Percentiles rank a stretch among this genome's conserved stretches.
Conservation (phyloP, 2,797 vertebrate species). For the Pelodytes ibericus region DNA sequence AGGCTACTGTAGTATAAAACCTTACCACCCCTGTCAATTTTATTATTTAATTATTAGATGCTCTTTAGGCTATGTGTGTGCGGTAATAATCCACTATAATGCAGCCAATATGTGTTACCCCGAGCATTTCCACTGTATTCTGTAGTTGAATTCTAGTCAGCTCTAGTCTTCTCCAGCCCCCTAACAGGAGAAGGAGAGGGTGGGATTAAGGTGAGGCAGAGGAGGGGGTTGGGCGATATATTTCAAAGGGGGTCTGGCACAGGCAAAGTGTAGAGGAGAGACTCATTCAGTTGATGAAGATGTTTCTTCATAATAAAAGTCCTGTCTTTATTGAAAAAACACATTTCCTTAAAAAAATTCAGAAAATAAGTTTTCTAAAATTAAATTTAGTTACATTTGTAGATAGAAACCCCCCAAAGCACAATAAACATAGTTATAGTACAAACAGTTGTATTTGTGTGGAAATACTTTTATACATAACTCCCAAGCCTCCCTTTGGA, state of each 20-base stretch:
- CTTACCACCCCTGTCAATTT: neutral
- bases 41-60: neutral
- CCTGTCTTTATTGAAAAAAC: too few relatives aligned
- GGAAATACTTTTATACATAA: too few relatives aligned
- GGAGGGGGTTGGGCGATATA: conserved; percentile 56
- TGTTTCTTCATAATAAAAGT: conserved; percentile 71
- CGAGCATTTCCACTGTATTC: conserved; percentile 30
- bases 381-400: too few relatives aligned
- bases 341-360: too few relatives aligned
- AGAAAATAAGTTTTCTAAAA: too few relatives aligned
- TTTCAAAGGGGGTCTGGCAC: conserved; percentile 54
- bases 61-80: neutral
- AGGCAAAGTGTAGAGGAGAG: conserved; percentile 52
- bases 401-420: too few relatives aligned
- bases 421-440: too few relatives aligned
- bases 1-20: conserved; percentile 19
- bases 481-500: too few relatives aligned
- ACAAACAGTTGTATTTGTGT: too few relatives aligned
- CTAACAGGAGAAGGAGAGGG: conserved; percentile 49
- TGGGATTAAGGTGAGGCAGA: conserved; percentile 52
- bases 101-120: conserved; percentile 10
- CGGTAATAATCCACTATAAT: neutral
- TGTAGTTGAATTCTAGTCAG: conserved; percentile 51
- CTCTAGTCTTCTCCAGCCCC: conserved; percentile 66
- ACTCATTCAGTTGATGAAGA: conserved; percentile 50